These are phyloP conservation scores for Drosophila pullipes DNA, from an alignment of 2,888 invertebrate genomes.

Conservation along the genomic window DNA sequence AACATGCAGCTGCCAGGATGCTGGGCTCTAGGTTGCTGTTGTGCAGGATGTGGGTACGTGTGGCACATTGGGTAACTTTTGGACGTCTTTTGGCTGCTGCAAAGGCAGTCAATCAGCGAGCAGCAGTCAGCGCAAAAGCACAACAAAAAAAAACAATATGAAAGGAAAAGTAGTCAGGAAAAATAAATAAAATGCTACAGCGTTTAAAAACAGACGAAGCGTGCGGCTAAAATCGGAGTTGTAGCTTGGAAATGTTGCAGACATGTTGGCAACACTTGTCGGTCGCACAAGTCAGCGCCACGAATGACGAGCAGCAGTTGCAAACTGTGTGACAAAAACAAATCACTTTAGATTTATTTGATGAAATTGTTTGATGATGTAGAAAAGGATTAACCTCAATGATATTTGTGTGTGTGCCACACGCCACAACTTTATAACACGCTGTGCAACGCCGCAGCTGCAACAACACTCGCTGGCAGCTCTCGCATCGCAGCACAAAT, in stretches of 20 bases:
- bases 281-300: slow-evolving; percentile 7
- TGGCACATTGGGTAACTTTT: slow-evolving; percentile 27
- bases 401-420: slow-evolving; percentile 68
- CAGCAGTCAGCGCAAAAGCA: slow-evolving; percentile 51
- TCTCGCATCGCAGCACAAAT: slow-evolving; percentile 33
- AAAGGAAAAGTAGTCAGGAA: slow-evolving; percentile 46
- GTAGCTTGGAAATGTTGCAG: slow-evolving; percentile 45
- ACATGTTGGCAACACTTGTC: slow-evolving; percentile 56
- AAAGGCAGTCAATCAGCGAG: slow-evolving; percentile 64
- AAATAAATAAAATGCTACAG: slow-evolving; percentile 59
- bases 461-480: slow-evolving; percentile 11
- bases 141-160: slow-evolving; percentile 8
- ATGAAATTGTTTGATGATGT: slow-evolving; percentile 81
- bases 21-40: slow-evolving; percentile 1
- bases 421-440: slow-evolving; percentile 3
- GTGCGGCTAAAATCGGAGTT: slow-evolving; percentile 34
- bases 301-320: slow-evolving; percentile 61
- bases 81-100: slow-evolving; percentile 34
- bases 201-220: slow-evolving; percentile 69
- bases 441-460: slow-evolving; percentile 16
- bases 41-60: slow-evolving; percentile 27
- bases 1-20: slow-evolving; percentile 61
- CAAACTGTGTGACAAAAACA: slow-evolving; percentile 79
- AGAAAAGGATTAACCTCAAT: slow-evolving; percentile 80
- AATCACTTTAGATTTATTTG: slow-evolving; percentile 81